Evolutionary conservation across 2,113 vertebrate genomes (phyloP).

Genomic region (Delphinapterus leucas): DNA sequence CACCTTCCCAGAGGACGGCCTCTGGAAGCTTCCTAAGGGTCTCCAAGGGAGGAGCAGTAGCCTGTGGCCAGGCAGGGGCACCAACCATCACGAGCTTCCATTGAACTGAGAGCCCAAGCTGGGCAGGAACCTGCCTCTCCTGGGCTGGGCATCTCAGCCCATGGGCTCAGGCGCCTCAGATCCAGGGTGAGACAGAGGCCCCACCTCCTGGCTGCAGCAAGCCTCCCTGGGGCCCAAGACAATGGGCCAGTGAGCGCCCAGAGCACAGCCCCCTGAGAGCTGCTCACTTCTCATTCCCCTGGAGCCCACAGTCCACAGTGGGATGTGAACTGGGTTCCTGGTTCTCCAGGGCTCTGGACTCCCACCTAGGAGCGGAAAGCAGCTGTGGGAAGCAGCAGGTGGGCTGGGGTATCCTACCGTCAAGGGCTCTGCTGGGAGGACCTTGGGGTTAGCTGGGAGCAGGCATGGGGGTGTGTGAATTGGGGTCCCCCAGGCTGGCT

Average conservation of each 20-base stretch:
- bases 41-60: neutral
- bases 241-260: neutral
- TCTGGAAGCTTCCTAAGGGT: neutral
- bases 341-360: neutral
- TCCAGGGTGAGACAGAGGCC: neutral
- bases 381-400: neutral
- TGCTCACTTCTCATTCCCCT: neutral
- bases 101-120: fast-evolving
- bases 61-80: neutral
- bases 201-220: neutral
- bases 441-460: no score
- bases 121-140: neutral
- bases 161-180: neutral
- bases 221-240: neutral
- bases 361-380: neutral
- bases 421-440: neutral
- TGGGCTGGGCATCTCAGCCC: neutral
- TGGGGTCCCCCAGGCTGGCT: neutral
- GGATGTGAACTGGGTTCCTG: neutral
- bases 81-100: no score
- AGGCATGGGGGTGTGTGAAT: fast-evolving
- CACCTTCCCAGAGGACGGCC: neutral
- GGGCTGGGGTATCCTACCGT: fast-evolving
- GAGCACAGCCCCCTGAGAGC: no score
- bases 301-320: neutral